Percentiles rank a stretch among this genome's conserved stretches.
Evolutionary conservation across 2,888 invertebrate species (phyloP).

Genomic region (Philhelius pedissequus): DNA sequence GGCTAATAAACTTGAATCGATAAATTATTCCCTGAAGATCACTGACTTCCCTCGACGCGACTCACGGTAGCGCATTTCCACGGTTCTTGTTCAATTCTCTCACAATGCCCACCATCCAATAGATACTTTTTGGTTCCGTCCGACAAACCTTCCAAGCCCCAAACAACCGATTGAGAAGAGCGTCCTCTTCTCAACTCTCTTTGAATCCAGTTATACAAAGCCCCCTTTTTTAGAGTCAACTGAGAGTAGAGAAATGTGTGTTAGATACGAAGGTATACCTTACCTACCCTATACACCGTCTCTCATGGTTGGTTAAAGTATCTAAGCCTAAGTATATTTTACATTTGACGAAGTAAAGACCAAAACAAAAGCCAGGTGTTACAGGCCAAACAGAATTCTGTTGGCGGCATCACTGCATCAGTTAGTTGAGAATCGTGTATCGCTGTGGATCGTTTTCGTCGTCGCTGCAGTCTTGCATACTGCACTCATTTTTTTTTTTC

Average conservation of each 20-base stretch:
- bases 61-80: not conserved
- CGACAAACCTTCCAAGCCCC: not conserved
- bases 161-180: not conserved
- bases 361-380: slow-evolving; percentile 57
- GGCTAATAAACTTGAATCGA: slow-evolving; percentile 67
- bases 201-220: slow-evolving; percentile 55
- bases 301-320: not conserved
- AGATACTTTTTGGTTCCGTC: not conserved
- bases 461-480: not conserved
- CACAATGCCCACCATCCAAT: slow-evolving; percentile 36
- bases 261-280: not conserved
- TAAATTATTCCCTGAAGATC: slow-evolving; percentile 61
- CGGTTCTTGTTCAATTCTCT: slow-evolving; percentile 14
- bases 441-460: slow-evolving; percentile 36
- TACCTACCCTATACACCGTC: not conserved
- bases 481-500: not conserved
- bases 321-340: slow-evolving; percentile 24
- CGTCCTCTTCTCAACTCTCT: not conserved
- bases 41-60: slow-evolving; percentile 54
- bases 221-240: not conserved
- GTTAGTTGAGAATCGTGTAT: slow-evolving; percentile 44
- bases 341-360: slow-evolving; percentile 50
- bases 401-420: slow-evolving; percentile 12
- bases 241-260: not conserved
- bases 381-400: slow-evolving; percentile 27